phyloP scores from a whole-genome alignment of 2,797 vertebrate species.

The Meda fulgida region DNA sequence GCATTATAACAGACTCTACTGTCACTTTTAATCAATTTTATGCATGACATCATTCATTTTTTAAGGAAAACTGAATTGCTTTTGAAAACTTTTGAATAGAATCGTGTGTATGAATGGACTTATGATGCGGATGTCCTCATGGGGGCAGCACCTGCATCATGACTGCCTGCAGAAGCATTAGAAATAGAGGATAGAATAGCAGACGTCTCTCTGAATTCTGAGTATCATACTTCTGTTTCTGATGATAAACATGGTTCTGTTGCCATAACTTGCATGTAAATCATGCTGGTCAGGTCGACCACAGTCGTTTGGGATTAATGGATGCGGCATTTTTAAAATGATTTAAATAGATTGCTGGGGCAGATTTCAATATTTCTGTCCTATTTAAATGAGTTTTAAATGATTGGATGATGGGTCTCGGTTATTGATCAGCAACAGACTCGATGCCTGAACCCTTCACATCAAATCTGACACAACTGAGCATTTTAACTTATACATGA shows the following conservation, averaged over 20 bases:
- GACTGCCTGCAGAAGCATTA: conserved; percentile 66
- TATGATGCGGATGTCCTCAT: conserved; percentile 74
- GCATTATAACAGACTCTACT: too few relatives aligned
- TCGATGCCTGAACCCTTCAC: conserved; percentile 69
- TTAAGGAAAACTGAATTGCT: not conserved
- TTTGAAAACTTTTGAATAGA: not conserved
- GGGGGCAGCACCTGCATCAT: conserved; percentile 77
- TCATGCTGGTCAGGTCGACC: not conserved
- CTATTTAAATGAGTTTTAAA: not conserved
- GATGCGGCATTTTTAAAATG: not conserved
- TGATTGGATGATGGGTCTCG: not conserved
- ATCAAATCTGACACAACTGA: not conserved
- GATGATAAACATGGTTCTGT: too few relatives aligned
- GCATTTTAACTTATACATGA: not conserved
- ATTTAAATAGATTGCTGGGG: not conserved
- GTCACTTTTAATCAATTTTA: not conserved
- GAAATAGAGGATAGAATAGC: not conserved
- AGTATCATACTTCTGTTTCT: too few relatives aligned
- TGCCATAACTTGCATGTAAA: not conserved
- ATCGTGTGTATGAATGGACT: not conserved
- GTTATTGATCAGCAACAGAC: not conserved
- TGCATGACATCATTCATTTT: not conserved
- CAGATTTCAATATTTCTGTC: not conserved
- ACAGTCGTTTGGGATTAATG: not conserved
- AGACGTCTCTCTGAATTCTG: not conserved